Conservation (phyloP, 2,888 invertebrate species). For the Bedellia somnulentella region DNA sequence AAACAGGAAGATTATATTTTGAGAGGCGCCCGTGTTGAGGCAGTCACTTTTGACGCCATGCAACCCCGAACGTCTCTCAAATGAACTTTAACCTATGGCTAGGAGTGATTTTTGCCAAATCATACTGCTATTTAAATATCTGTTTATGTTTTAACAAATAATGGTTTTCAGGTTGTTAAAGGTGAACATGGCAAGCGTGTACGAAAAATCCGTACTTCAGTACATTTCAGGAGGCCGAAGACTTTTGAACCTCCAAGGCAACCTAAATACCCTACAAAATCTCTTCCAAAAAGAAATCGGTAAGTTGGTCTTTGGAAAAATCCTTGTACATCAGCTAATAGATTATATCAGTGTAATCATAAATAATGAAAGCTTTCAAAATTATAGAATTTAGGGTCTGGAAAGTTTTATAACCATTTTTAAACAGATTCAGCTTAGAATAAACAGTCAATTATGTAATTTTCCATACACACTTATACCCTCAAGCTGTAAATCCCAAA, state of each 20-base stretch:
- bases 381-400: too few species aligned
- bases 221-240: conserved; percentile 93
- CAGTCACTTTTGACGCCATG: conserved; percentile 46
- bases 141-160: too few species aligned
- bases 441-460: too few species aligned
- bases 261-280: conserved; percentile 95
- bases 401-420: too few species aligned
- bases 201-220: conserved; percentile 91
- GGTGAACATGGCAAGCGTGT: conserved; percentile 87
- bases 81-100: conserved; percentile 17
- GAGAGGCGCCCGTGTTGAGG: conserved; percentile 58
- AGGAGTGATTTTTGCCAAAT: too few species aligned
- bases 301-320: too few species aligned
- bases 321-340: neutral
- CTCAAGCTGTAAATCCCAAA: too few species aligned
- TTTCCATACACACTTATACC: too few species aligned
- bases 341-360: too few species aligned
- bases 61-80: conserved; percentile 60
- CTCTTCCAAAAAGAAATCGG: conserved; percentile 90
- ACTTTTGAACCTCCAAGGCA: conserved; percentile 88
- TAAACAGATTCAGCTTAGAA: too few species aligned
- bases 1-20: conserved; percentile 48
- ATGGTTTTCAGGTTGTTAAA: conserved; percentile 82
- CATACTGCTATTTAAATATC: too few species aligned
- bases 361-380: too few species aligned